Percentiles rank a stretch among this genome's conserved stretches.
Conservation (phyloP, 2,888 invertebrate genomes). For the Drosophila pseudotakahashii region DNA sequence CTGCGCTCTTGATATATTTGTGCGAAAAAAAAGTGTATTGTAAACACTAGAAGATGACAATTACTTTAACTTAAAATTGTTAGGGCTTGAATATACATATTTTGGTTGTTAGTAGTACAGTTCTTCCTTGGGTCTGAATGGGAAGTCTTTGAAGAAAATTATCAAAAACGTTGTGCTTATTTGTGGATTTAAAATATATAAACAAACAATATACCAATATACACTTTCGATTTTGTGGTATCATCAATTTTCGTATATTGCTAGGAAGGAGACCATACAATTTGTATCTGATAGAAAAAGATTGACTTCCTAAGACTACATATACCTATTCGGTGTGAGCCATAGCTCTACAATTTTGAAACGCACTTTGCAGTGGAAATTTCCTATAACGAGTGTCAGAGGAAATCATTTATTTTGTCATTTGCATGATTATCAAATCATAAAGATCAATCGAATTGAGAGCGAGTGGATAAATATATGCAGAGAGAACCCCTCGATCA, state of each 20-base stretch:
- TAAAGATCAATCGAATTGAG: constrained; percentile 33
- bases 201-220: neutral
- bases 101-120: neutral
- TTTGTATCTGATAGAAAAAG: neutral
- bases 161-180: constrained; percentile 6
- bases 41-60: too few relatives aligned
- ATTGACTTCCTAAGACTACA: neutral
- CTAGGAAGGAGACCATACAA: neutral
- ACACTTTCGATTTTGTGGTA: neutral
- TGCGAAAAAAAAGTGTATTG: too few relatives aligned
- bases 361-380: constrained; percentile 41
- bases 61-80: neutral
- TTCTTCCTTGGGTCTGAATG: neutral
- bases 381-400: constrained; percentile 22
- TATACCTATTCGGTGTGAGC: neutral
- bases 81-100: neutral
- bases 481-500: neutral
- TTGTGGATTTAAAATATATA: neutral
- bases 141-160: neutral
- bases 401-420: constrained; percentile 35
- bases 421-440: constrained; percentile 20
- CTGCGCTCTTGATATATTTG: too few relatives aligned
- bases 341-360: neutral
- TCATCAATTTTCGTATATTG: neutral
- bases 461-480: constrained; percentile 9